Evolutionary conservation across 2,888 invertebrate species (phyloP), one percentile per base, ranked within the genome.

Genomic region (Drosophila pullipes): DNA sequence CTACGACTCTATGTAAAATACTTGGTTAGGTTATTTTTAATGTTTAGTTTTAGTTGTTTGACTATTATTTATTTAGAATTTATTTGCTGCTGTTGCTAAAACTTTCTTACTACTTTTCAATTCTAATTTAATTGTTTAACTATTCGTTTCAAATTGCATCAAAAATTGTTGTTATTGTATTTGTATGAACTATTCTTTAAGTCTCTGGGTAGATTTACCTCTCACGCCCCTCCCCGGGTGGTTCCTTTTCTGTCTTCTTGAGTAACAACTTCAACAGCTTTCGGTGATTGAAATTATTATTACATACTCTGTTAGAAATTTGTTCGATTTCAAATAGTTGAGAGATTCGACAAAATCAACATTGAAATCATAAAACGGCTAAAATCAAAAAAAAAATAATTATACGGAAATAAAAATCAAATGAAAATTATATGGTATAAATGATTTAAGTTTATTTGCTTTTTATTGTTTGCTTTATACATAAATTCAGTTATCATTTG

Each of bases 401-500:
- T 33, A 13, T 9, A 58, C 61, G 11, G 47, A 76, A 72, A 75
- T 33, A 25, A 53, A 78, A 69, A 37, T 49, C 18, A 13, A 63
- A 44, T 61, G 9, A 18, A 73, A 83, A 78, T 60, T 61, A 76
- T 68, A 67, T 64, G 54, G 60, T 81, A 78, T 89, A 81, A 75
- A 89, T 82, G 77, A 66, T 76, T 80, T 78, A 77, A 71, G 68
- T 87, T 78, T 82, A 76, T 79, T 79, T 80, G 39, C 50, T 22
- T n/a, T 57, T 70, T 57, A 52, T 37, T 37, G 53, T 60, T 84
- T 69, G 65, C 72, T 85, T 77, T 86, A 83, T 84, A 89, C 84
- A 88, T 89, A 89, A 85, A 87, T 87, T 85, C 87, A 89, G 83
- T 87, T 81, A 81, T 78, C 81, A 73, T 62, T 83, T 75, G 70